phyloP scores from a whole-genome alignment of 2,797 vertebrate genomes.

The Enteromius treurensis region DNA sequence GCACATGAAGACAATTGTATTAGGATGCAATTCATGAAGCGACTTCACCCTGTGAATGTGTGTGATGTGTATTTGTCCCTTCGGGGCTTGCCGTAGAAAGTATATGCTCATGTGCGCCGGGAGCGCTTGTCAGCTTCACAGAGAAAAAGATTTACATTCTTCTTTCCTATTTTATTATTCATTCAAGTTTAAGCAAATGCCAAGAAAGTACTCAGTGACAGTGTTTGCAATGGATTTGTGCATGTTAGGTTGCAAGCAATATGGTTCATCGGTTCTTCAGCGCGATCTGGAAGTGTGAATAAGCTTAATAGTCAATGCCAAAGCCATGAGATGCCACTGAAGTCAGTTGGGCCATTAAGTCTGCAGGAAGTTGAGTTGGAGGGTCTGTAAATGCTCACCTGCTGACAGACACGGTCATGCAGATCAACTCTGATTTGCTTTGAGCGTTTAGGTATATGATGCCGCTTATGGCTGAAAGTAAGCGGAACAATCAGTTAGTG shows the following conservation, averaged over 20 bases:
- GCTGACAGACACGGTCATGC: slow-evolving; percentile 7
- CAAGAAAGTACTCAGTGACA: background rate
- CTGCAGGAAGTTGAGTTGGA: background rate
- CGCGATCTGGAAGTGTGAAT: background rate
- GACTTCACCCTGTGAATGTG: slow-evolving; percentile 9
- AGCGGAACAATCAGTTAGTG: background rate
- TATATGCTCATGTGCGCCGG: slow-evolving; percentile 59
- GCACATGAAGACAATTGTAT: slow-evolving; percentile 5
- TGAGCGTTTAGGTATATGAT: background rate
- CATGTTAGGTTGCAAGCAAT: background rate
- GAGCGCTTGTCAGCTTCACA: slow-evolving; percentile 68
- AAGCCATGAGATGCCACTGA: background rate
- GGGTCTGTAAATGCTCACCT: background rate
- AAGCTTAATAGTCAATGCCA: background rate
- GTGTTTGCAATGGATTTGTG: background rate
- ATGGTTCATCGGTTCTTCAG: background rate
- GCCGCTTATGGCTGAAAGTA: background rate
- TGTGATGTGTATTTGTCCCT: slow-evolving; percentile 29
- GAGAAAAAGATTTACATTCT: slow-evolving; percentile 72
- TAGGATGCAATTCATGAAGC: slow-evolving; percentile 3
- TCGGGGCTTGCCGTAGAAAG: slow-evolving; percentile 30
- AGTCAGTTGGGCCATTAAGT: background rate
- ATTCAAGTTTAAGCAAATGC: slow-evolving; percentile 16
- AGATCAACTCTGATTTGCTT: background rate
- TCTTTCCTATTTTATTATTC: background rate